Percentiles rank a stretch among this genome's conserved stretches.
Evolutionary conservation across 2,113 vertebrate genomes (phyloP).

Genomic region (Thunnus maccoyii): DNA sequence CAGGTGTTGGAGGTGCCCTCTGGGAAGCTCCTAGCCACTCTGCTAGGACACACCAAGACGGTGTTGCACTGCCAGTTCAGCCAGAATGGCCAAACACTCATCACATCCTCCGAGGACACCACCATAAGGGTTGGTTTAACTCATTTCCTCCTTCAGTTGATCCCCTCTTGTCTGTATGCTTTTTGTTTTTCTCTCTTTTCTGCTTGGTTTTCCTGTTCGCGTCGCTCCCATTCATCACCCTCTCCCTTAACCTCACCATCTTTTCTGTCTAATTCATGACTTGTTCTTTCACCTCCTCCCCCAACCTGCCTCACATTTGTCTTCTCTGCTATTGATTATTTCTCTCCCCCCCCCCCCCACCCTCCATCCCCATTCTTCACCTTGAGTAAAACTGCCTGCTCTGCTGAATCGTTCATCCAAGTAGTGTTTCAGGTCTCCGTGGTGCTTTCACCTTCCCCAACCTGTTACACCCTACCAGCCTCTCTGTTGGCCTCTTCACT

Average conservation of each 20-base stretch:
- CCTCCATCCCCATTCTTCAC: conserved; percentile 51
- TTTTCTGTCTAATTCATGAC: conserved; percentile 32
- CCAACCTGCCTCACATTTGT: conserved; percentile 43
- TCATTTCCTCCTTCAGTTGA: neutral
- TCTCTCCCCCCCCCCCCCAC: neutral
- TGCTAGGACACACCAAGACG: conserved; percentile 84
- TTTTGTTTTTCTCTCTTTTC: neutral
- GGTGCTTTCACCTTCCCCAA: conserved; percentile 32
- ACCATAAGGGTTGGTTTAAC: conserved; percentile 87
- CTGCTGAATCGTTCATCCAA: conserved; percentile 47
- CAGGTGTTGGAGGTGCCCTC: conserved; percentile 91
- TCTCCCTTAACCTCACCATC: conserved; percentile 4
- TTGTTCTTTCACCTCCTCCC: conserved; percentile 35
- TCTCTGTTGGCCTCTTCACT: conserved; percentile 13
- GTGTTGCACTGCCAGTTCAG: conserved; percentile 92
- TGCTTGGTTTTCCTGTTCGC: conserved; percentile 3
- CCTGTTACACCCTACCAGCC: conserved; percentile 50
- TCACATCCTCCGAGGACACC: conserved; percentile 92
- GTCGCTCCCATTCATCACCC: conserved; percentile 33
- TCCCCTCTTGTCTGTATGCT: neutral
- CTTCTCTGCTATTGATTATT: conserved; percentile 54
- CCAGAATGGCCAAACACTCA: conserved; percentile 84
- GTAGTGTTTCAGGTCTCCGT: conserved; percentile 15
- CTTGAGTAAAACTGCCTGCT: conserved; percentile 64
- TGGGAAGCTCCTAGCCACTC: conserved; percentile 83